A percentile compares a stretch with the other conserved stretches of the same genome.
phyloP scores from a whole-genome alignment of 2,113 vertebrate genomes.

The Charadrius vociferus region DNA sequence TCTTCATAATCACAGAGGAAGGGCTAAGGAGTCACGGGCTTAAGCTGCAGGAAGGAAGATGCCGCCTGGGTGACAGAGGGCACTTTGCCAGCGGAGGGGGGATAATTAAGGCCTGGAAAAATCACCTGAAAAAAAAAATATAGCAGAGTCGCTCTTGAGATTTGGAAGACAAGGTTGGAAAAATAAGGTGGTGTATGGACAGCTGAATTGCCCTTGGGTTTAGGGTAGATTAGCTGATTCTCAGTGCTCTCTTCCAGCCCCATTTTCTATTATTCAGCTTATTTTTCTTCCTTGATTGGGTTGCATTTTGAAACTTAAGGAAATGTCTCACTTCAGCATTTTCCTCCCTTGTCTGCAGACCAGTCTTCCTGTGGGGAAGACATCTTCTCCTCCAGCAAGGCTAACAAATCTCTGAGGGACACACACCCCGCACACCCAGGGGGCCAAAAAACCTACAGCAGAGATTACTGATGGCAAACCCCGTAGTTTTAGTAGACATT shows the following conservation, averaged over 20 bases:
- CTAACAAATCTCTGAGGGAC: not conserved
- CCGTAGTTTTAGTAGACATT: not conserved
- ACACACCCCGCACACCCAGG: rapidly evolving
- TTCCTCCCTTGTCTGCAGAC: not conserved
- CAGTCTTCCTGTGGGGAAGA: not conserved
- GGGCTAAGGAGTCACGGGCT: not conserved
- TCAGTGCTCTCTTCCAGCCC: not conserved
- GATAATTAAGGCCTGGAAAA: not conserved
- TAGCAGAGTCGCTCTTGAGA: not conserved
- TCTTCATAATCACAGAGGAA: not conserved
- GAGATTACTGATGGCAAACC: not conserved
- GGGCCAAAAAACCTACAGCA: not conserved
- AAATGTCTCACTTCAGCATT: rapidly evolving
- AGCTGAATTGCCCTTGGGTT: not conserved
- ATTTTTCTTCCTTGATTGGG: not conserved
- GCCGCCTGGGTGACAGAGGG: not conserved
- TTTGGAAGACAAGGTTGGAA: not conserved
- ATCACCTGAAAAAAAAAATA: not conserved
- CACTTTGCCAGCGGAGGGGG: not conserved
- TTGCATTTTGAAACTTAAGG: not conserved
- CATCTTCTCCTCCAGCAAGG: not conserved
- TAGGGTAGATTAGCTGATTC: not conserved
- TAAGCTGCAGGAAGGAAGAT: not conserved
- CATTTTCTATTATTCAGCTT: not conserved
- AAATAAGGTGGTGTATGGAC: not conserved